Evolutionary conservation across 2,888 invertebrate genomes (phyloP).

Genomic region (Catocala sponsa): DNA sequence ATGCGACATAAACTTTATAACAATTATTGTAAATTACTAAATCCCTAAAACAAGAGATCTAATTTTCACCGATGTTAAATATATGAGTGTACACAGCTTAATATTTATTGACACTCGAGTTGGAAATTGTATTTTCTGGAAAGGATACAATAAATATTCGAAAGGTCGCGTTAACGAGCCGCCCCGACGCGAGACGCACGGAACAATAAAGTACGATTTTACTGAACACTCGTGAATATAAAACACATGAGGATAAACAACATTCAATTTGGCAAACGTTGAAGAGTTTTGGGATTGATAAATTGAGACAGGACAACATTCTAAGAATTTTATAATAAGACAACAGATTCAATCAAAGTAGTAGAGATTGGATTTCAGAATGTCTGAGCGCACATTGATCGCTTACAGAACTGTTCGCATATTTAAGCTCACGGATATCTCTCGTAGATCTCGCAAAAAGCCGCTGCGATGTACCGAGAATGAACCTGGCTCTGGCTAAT

Average conservation of each 20-base stretch:
- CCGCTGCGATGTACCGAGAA: constrained; percentile 68
- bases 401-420: constrained; percentile 68
- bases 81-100: constrained; percentile 66
- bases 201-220: constrained; percentile 83
- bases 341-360: constrained; percentile 50
- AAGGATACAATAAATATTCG: constrained; percentile 86
- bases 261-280: constrained; percentile 67
- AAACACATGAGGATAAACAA: constrained; percentile 64
- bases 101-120: constrained; percentile 79
- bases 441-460: constrained; percentile 77
- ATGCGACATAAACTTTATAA: not conserved
- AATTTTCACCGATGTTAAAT: constrained; percentile 44
- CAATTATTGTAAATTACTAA: not conserved
- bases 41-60: constrained; percentile 26
- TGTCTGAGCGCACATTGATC: constrained; percentile 70
- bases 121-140: constrained; percentile 85
- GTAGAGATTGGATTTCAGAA: constrained; percentile 63
- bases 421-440: constrained; percentile 76
- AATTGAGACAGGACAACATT: constrained; percentile 43
- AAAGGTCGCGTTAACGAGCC: constrained; percentile 87
- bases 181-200: constrained; percentile 75
- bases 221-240: constrained; percentile 74
- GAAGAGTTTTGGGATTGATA: constrained; percentile 53
- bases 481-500: constrained; percentile 70
- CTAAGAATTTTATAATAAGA: constrained; percentile 55